Conservation (phyloP, 2,113 vertebrate genomes). For the Poecilia latipinna region DNA sequence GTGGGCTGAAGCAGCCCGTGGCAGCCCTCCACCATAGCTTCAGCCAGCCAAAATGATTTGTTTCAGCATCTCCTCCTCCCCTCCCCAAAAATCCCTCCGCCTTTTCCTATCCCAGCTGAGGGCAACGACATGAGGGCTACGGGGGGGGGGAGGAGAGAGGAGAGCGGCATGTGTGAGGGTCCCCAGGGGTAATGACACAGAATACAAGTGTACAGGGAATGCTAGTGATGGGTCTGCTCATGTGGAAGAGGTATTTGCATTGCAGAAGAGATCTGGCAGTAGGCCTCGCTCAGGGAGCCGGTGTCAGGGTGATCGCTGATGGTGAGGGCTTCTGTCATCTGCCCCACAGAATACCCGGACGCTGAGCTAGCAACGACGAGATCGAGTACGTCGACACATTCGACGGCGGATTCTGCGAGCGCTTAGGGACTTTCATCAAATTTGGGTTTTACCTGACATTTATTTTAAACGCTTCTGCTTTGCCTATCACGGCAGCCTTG, state of each 20-base stretch:
- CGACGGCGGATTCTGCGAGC: conserved; percentile 17
- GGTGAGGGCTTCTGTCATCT: conserved; percentile 62
- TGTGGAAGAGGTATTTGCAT: conserved; percentile 75
- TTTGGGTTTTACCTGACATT: conserved; percentile 44
- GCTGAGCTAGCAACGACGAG: conserved; percentile 50
- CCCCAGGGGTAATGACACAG: conserved; percentile 69
- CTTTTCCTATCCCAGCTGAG: conserved; percentile 43
- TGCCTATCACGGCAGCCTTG: conserved; percentile 29
- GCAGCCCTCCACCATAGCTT: conserved; percentile 62
- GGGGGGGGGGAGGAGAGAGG: conserved; percentile 33
- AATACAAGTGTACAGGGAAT: conserved; percentile 62
- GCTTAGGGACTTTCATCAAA: conserved; percentile 23
- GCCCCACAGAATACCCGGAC: conserved; percentile 44
- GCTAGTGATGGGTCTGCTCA: conserved; percentile 69
- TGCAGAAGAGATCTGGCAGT: conserved; percentile 70
- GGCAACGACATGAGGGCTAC: conserved; percentile 52
- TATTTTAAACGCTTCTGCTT: conserved; percentile 42
- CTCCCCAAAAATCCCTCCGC: neutral
- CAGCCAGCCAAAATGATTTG: conserved; percentile 44
- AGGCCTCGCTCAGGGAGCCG: conserved; percentile 54
- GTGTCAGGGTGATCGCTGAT: conserved; percentile 57
- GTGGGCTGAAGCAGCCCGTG: conserved; percentile 62
- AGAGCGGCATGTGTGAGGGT: conserved; percentile 52
- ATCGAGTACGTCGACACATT: conserved; percentile 36
- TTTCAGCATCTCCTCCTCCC: conserved; percentile 28